These are phyloP conservation scores for Laticauda colubrina DNA, from an alignment of 2,113 vertebrate species.

Conservation along the genomic window DNA sequence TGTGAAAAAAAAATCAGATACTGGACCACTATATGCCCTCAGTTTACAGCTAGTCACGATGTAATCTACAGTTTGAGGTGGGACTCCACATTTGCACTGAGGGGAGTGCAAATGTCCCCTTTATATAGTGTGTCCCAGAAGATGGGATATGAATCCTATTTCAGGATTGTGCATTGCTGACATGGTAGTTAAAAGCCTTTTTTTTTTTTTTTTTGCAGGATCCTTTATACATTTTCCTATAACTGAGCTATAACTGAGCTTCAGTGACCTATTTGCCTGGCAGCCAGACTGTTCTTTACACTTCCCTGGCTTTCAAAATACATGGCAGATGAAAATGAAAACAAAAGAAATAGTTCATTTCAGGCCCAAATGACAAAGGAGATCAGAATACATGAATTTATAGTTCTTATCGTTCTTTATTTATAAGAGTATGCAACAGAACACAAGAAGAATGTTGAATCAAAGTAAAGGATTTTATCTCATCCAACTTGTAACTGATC, in stretches of 20 bases:
- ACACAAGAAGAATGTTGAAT: neutral
- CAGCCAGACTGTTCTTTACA: neutral
- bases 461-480: neutral
- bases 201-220: neutral
- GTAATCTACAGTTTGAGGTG: neutral
- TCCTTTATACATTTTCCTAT: neutral
- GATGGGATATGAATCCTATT: neutral
- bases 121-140: neutral
- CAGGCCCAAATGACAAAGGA: neutral
- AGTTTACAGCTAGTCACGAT: accelerated
- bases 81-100: neutral
- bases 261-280: neutral
- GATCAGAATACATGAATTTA: neutral
- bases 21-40: neutral
- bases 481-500: neutral
- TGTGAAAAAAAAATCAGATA: neutral
- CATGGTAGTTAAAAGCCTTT: neutral
- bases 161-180: neutral
- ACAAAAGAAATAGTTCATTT: neutral
- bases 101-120: neutral
- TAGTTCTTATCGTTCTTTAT: neutral
- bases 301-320: neutral
- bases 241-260: neutral
- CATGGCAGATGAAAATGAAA: neutral
- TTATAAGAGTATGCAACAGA: neutral